Evolutionary conservation across 2,113 vertebrate species (phyloP).

Genomic region (Urocynchramus pylzowi): DNA sequence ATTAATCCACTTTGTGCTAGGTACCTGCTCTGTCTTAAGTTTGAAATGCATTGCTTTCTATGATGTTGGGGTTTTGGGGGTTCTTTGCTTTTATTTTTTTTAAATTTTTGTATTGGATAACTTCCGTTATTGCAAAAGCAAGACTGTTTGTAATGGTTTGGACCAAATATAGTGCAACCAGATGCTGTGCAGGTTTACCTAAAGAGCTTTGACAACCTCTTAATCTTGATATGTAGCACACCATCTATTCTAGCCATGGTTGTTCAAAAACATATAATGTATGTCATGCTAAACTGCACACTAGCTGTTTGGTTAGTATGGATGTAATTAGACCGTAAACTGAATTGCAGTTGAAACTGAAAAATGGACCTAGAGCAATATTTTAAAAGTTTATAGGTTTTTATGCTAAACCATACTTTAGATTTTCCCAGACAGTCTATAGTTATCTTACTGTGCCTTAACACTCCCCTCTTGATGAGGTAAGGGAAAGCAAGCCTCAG

Average conservation of each 20-base stretch:
- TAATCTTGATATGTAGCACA: slow-evolving; percentile 30
- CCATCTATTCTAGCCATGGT: neutral
- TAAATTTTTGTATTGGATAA: neutral
- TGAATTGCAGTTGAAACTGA: slow-evolving; percentile 10
- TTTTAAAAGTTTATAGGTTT: slow-evolving; percentile 8
- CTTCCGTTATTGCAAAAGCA: neutral
- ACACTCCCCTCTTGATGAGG: neutral
- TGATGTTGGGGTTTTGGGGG: neutral
- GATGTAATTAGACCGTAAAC: neutral
- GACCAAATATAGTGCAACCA: neutral
- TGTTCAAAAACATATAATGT: neutral
- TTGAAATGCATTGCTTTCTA: neutral
- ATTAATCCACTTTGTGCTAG: neutral
- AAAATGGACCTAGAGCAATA: neutral
- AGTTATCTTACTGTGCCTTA: neutral
- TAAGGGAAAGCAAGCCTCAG: neutral
- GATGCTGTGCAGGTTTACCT: neutral
- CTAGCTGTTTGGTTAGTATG: slow-evolving; percentile 6
- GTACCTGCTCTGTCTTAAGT: neutral
- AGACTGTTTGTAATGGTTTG: neutral
- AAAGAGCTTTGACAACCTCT: slow-evolving; percentile 12
- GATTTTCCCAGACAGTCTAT: neutral
- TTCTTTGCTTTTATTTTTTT: neutral
- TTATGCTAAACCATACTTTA: neutral
- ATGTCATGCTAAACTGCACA: neutral